Conservation (phyloP, 2,888 invertebrate genomes). For the Eilema sororculum region DNA sequence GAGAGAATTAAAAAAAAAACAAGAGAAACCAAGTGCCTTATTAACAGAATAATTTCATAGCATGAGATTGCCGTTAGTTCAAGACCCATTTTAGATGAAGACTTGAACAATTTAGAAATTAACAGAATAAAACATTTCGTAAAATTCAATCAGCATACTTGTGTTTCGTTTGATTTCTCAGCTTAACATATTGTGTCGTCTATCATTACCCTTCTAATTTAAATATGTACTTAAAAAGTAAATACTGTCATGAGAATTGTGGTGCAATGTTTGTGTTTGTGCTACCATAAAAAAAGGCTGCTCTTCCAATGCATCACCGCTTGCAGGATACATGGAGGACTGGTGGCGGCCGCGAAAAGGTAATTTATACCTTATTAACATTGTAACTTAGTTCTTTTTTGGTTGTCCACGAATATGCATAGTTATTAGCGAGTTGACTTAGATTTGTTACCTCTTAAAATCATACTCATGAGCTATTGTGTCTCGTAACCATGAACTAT, state of each 20-base stretch:
- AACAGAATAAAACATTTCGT: background rate
- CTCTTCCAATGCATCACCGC: slow-evolving; percentile 94
- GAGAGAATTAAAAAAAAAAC: background rate
- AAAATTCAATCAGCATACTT: slow-evolving; percentile 55
- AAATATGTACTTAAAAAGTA: slow-evolving; percentile 68
- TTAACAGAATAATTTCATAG: background rate
- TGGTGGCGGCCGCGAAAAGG: slow-evolving; percentile 99
- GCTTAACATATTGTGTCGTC: slow-evolving; percentile 59
- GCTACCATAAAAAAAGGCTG: slow-evolving; percentile 87
- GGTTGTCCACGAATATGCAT: slow-evolving; percentile 50
- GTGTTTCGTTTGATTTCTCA: slow-evolving; percentile 47
- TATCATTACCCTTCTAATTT: slow-evolving; percentile 39
- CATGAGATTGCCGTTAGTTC: background rate
- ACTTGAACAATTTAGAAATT: background rate
- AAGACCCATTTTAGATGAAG: background rate
- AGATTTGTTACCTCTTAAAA: background rate
- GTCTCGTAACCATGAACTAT: slow-evolving; percentile 3
- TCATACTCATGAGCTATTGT: background rate
- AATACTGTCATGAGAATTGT: slow-evolving; percentile 83
- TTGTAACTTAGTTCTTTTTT: slow-evolving; percentile 52
- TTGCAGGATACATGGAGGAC: slow-evolving; percentile 99
- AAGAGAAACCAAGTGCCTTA: background rate
- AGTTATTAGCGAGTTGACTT: slow-evolving; percentile 9
- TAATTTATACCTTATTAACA: slow-evolving; percentile 88
- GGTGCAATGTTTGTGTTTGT: slow-evolving; percentile 87